Evolutionary conservation across 2,797 vertebrate genomes (phyloP).

Genomic region (Sebastiscus albofasciatus): DNA sequence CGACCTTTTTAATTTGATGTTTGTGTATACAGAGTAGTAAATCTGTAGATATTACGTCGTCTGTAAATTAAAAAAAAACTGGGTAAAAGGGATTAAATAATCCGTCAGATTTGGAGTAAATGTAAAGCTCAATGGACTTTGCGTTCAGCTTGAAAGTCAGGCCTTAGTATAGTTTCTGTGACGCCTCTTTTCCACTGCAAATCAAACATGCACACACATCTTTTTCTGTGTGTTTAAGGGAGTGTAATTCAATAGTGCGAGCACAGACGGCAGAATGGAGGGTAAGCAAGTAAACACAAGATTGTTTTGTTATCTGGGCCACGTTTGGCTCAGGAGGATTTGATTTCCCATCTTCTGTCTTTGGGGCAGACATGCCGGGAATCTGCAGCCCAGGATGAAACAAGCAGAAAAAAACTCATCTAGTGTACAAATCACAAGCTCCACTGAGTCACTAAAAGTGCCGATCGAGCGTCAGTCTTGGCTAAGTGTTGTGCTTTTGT

Average conservation of each 20-base stretch:
- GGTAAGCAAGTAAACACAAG: slow-evolving; percentile 33
- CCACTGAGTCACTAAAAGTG: slow-evolving; percentile 27
- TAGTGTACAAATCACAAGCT: slow-evolving; percentile 35
- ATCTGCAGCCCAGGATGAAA: slow-evolving; percentile 24
- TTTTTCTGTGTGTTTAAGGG: background rate
- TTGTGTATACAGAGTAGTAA: background rate
- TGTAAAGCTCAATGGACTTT: background rate
- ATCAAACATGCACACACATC: background rate
- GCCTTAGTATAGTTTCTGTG: background rate
- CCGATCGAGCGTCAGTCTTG: slow-evolving; percentile 24
- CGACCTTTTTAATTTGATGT: slow-evolving; percentile 29
- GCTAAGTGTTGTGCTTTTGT: slow-evolving; percentile 20
- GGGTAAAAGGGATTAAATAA: slow-evolving; percentile 19
- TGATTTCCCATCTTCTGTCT: slow-evolving; percentile 38
- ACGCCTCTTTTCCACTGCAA: background rate
- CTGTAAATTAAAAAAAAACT: background rate
- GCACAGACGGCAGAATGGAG: slow-evolving; percentile 14
- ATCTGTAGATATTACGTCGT: slow-evolving; percentile 16
- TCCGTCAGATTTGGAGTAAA: background rate
- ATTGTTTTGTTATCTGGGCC: slow-evolving; percentile 62
- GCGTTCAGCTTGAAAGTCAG: background rate
- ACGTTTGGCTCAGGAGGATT: slow-evolving; percentile 55
- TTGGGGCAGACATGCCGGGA: slow-evolving; percentile 40
- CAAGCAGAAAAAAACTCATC: slow-evolving; percentile 6
- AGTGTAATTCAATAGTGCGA: slow-evolving; percentile 15